phyloP scores from a whole-genome alignment of 1,140 invertebrate species.

The Cylas formicarius region DNA sequence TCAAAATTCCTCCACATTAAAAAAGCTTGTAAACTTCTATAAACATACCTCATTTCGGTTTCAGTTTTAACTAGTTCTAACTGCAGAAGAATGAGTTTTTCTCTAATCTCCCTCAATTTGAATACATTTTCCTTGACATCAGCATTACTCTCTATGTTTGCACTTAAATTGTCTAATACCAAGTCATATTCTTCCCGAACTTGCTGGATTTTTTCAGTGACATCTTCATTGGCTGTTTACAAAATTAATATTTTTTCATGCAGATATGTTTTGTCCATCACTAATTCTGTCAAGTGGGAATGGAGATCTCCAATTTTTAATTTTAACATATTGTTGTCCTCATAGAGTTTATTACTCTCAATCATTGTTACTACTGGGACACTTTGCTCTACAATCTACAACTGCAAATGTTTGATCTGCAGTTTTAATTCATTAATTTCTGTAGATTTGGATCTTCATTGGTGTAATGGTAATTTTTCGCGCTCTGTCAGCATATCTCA shows the following conservation, averaged over 20 bases:
- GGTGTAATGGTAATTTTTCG: conserved; percentile 90
- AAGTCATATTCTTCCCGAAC: conserved; percentile 55
- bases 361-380: conserved; percentile 9
- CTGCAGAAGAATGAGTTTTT: conserved; percentile 53
- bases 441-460: conserved; percentile 70
- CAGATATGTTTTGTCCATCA: conserved; percentile 52
- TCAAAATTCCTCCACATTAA: too few relatives aligned
- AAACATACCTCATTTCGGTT: conserved; percentile 48
- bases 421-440: conserved; percentile 61
- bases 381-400: conserved; percentile 50
- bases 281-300: too few relatives aligned
- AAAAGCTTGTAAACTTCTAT: too few relatives aligned
- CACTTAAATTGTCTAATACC: conserved; percentile 45
- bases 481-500: conserved; percentile 86
- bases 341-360: not conserved
- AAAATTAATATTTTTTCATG: conserved; percentile 55
- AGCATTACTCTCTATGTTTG: conserved; percentile 28
- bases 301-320: conserved; percentile 54
- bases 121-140: conserved; percentile 31
- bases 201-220: conserved; percentile 56
- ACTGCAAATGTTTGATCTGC: conserved; percentile 56
- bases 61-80: conserved; percentile 39
- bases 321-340: too few relatives aligned
- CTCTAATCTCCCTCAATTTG: conserved; percentile 50
- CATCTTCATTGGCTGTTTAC: conserved; percentile 56